Evolutionary conservation across 2,113 vertebrate genomes (phyloP).

Genomic region (Calyptomena viridis): DNA sequence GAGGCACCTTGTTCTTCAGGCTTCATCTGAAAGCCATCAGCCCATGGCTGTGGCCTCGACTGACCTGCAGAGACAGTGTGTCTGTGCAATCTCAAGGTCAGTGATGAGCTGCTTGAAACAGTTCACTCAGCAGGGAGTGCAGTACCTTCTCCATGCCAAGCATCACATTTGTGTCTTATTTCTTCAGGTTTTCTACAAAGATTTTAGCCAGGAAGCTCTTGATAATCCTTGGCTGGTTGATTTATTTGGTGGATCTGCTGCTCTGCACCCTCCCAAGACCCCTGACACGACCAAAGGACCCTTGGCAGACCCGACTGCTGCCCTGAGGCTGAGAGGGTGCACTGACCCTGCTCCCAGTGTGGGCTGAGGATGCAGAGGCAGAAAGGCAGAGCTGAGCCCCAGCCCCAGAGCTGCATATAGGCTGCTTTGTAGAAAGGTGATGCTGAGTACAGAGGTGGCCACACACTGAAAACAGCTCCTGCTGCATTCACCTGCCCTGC

Average conservation of each 20-base stretch:
- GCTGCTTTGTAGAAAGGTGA: rapidly evolving
- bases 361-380: not conserved
- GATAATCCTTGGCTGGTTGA: not conserved
- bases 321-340: not conserved
- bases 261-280: not conserved
- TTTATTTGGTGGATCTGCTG: not conserved
- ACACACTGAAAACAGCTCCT: not conserved
- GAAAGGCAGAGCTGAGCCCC: not conserved
- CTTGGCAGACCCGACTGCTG: not conserved
- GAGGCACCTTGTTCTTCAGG: not conserved
- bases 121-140: not conserved
- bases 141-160: not conserved
- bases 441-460: not conserved
- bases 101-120: not conserved
- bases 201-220: not conserved
- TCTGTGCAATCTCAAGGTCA: not conserved
- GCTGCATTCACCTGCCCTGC: not conserved
- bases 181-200: not conserved
- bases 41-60: not conserved
- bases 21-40: not conserved
- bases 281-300: rapidly evolving
- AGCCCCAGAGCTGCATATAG: rapidly evolving
- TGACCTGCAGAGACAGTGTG: rapidly evolving
- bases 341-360: rapidly evolving
- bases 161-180: not conserved